phyloP scores from a whole-genome alignment of 2,888 invertebrate species.

The Lapara coniferarum region DNA sequence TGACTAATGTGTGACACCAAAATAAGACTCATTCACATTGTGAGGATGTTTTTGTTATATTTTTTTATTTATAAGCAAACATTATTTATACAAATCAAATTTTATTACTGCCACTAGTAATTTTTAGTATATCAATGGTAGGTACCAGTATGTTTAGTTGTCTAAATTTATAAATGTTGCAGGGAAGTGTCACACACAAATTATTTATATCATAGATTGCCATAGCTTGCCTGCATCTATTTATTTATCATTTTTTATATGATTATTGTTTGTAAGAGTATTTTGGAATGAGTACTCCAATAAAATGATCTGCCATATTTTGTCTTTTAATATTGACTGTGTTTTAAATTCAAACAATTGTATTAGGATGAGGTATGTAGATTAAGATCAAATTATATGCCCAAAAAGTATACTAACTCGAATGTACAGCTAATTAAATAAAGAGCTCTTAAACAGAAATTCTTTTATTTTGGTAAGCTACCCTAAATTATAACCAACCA shows the following conservation, averaged over 20 bases:
- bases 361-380: constrained; percentile 72
- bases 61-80: constrained; percentile 81
- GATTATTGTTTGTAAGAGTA: constrained; percentile 78
- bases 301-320: constrained; percentile 83
- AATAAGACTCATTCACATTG: constrained; percentile 78
- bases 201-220: constrained; percentile 79
- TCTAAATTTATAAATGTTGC: constrained; percentile 72
- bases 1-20: constrained; percentile 83
- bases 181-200: constrained; percentile 79
- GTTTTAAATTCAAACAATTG: constrained; percentile 73
- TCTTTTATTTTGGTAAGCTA: constrained; percentile 47
- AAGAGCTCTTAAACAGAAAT: constrained; percentile 76
- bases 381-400: constrained; percentile 81
- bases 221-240: constrained; percentile 83
- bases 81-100: constrained; percentile 78
- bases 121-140: constrained; percentile 67
- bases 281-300: constrained; percentile 77
- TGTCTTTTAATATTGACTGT: constrained; percentile 80
- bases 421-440: constrained; percentile 85
- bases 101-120: constrained; percentile 81
- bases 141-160: constrained; percentile 59
- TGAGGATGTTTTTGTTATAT: constrained; percentile 80
- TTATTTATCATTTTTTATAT: constrained; percentile 77
- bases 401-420: constrained; percentile 84
- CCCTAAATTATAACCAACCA: constrained; percentile 29